These are phyloP conservation scores for Apocrypta bakeri DNA, from an alignment of 1,140 invertebrate species.

Conservation along the genomic window DNA sequence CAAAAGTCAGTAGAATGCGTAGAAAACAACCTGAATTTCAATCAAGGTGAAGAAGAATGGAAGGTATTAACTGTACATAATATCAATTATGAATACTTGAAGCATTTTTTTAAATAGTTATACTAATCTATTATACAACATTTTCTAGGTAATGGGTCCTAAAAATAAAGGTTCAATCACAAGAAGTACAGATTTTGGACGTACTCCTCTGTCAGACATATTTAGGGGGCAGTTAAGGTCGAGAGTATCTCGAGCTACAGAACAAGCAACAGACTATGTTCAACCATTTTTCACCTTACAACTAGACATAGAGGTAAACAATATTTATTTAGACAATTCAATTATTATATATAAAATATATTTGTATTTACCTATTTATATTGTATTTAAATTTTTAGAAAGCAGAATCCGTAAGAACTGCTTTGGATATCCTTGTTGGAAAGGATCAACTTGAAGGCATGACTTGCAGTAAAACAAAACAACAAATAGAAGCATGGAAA, in stretches of 20 bases:
- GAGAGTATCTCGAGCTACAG: slow-evolving; percentile 85
- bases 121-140: slow-evolving; percentile 34
- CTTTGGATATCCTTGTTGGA: slow-evolving; percentile 87
- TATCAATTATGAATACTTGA: slow-evolving; percentile 42
- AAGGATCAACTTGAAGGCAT: slow-evolving; percentile 91
- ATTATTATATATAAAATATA: slow-evolving; percentile 39
- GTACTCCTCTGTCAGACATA: slow-evolving; percentile 93
- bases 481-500: slow-evolving; percentile 89
- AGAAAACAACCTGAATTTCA: slow-evolving; percentile 68
- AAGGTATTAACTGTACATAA: slow-evolving; percentile 78
- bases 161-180: slow-evolving; percentile 92
- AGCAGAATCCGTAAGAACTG: slow-evolving; percentile 87
- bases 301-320: slow-evolving; percentile 94
- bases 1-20: slow-evolving; percentile 60
- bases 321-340: no score
- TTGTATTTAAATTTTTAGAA: slow-evolving; percentile 78
- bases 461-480: slow-evolving; percentile 85
- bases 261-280: slow-evolving; percentile 85
- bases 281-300: slow-evolving; percentile 96
- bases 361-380: slow-evolving; percentile 20
- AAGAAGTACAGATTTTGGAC: slow-evolving; percentile 85
- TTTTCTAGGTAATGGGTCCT: slow-evolving; percentile 84
- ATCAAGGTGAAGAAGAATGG: slow-evolving; percentile 82
- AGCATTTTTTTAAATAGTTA: slow-evolving; percentile 3
- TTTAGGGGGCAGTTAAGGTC: slow-evolving; percentile 92